These are phyloP conservation scores for Ceramica pisi DNA, from an alignment of 2,888 invertebrate species.

Conservation along the genomic window DNA sequence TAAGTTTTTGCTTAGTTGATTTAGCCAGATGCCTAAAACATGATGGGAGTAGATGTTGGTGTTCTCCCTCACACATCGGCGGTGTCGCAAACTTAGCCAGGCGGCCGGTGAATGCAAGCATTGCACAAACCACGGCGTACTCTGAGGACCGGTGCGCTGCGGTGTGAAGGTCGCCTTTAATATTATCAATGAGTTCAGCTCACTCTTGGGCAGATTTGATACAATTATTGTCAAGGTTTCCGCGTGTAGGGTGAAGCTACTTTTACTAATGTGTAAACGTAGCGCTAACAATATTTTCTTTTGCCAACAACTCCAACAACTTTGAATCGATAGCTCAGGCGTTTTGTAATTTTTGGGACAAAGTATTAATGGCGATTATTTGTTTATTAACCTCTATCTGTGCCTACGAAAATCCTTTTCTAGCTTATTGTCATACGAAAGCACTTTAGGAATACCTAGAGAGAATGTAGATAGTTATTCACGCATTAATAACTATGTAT, in stretches of 20 bases:
- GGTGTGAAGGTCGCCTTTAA: constrained; percentile 49
- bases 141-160: constrained; percentile 41
- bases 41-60: constrained; percentile 52
- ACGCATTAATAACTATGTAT: too few relatives aligned
- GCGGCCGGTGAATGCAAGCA: constrained; percentile 81
- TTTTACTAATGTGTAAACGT: not conserved
- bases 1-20: not conserved
- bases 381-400: too few relatives aligned
- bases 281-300: not conserved
- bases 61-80: constrained; percentile 60
- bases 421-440: too few relatives aligned
- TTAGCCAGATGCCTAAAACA: constrained; percentile 30
- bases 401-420: too few relatives aligned
- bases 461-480: too few relatives aligned
- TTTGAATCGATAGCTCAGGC: too few relatives aligned
- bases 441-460: too few relatives aligned
- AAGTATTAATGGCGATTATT: too few relatives aligned
- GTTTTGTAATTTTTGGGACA: too few relatives aligned
- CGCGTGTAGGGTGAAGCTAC: not conserved
- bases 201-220: constrained; percentile 37
- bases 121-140: constrained; percentile 77
- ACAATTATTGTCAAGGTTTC: constrained; percentile 15
- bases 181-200: constrained; percentile 51
- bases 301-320: not conserved
- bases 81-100: constrained; percentile 64